phyloP scores from a whole-genome alignment of 2,888 invertebrate genomes.

The Apantesis nais region DNA sequence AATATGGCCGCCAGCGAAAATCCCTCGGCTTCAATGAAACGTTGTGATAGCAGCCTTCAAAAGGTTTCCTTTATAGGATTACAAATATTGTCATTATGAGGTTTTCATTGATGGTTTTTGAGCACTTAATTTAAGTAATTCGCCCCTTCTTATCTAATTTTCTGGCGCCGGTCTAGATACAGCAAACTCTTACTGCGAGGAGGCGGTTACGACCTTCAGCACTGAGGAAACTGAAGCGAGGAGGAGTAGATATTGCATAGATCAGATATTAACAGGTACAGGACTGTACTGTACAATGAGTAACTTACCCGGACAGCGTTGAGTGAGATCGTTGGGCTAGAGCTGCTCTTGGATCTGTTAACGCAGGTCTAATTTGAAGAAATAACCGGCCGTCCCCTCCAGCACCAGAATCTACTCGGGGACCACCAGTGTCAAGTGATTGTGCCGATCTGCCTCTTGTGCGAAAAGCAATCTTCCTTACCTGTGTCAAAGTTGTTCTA shows the following conservation, averaged over 20 bases:
- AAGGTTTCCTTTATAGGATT: too few species aligned
- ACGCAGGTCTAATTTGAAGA: conserved; percentile 79
- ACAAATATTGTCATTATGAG: too few species aligned
- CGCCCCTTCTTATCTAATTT: too few species aligned
- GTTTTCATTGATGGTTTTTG: too few species aligned
- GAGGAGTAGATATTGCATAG: neutral
- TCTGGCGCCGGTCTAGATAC: too few species aligned
- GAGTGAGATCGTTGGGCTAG: conserved; percentile 81
- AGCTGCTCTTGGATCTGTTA: conserved; percentile 70
- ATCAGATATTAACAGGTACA: neutral
- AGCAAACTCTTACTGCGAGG: too few species aligned
- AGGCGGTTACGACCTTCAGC: too few species aligned
- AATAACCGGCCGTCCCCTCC: conserved; percentile 75
- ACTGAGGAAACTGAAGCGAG: too few species aligned
- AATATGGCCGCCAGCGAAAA: too few species aligned
- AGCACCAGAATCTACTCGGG: conserved; percentile 61
- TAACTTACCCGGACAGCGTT: conserved; percentile 72
- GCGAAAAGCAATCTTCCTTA: conserved; percentile 79
- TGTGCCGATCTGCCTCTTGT: conserved; percentile 81
- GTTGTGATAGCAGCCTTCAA: too few species aligned
- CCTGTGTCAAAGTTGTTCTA: conserved; percentile 47
- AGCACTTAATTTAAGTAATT: too few species aligned
- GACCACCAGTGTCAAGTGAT: conserved; percentile 73
- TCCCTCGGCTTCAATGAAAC: too few species aligned
- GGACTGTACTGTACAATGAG: neutral